Conservation (phyloP, 1,140 invertebrate species). For the Lasioglossum albipes region DNA sequence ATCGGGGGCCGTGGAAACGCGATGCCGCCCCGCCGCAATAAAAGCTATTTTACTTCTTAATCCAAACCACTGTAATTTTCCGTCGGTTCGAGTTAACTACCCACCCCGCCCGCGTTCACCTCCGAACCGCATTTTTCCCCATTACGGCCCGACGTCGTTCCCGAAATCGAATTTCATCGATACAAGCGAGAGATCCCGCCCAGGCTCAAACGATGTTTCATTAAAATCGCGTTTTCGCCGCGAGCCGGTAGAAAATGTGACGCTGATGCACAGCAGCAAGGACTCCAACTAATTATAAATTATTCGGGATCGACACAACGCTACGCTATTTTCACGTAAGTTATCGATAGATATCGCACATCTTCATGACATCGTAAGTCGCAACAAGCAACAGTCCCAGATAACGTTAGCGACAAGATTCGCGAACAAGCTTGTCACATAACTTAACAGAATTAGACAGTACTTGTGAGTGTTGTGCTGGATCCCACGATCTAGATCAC, state of each 20-base stretch:
- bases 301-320: too few species aligned
- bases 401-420: too few species aligned
- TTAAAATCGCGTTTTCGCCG: not conserved
- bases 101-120: conserved; percentile 18
- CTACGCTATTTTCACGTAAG: too few species aligned
- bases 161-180: conserved; percentile 44
- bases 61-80: conserved; percentile 58
- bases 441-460: too few species aligned
- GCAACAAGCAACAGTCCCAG: too few species aligned
- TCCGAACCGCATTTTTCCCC: conserved; percentile 37
- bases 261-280: not conserved
- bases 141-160: conserved; percentile 34
- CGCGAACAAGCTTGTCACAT: too few species aligned
- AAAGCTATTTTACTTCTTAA: conserved; percentile 65
- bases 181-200: not conserved
- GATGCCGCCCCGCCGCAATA: conserved; percentile 50
- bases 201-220: conserved; percentile 14
- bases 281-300: too few species aligned
- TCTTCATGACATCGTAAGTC: too few species aligned
- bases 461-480: too few species aligned
- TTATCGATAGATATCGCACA: too few species aligned
- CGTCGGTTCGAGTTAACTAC: conserved; percentile 1
- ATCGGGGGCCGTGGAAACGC: conserved; percentile 36
- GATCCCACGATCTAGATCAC: too few species aligned
- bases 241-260: not conserved